A percentile compares a stretch with the other conserved stretches of the same genome.
Conservation (phyloP, 2,113 vertebrate genomes). For the Podarcis raffonei region DNA sequence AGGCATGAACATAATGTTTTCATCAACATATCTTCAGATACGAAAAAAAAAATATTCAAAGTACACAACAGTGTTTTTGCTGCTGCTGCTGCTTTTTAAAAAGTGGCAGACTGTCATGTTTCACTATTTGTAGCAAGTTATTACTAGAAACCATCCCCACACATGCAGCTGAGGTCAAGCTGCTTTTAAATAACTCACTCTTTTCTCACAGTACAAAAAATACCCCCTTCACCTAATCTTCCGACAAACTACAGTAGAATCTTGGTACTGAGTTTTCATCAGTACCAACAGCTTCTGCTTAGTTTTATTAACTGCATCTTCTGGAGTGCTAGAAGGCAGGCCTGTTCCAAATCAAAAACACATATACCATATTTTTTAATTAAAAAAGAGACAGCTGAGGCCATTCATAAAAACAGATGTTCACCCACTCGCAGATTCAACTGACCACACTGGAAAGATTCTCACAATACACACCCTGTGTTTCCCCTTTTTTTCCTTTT, state of each 20-base stretch:
- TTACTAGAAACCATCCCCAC: conserved; percentile 39
- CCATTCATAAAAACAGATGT: conserved; percentile 21
- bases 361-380: conserved; percentile 29
- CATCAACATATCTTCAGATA: conserved; percentile 55
- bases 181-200: conserved; percentile 65
- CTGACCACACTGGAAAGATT: conserved; percentile 2
- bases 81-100: background rate
- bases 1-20: conserved; percentile 68
- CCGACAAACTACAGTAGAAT: conserved; percentile 12
- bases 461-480: conserved; percentile 25
- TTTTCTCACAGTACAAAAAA: conserved; percentile 32
- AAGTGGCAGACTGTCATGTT: conserved; percentile 38
- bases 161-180: conserved; percentile 59
- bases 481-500: conserved; percentile 6
- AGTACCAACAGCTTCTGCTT: conserved; percentile 23
- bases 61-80: background rate
- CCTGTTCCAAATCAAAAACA: conserved; percentile 21
- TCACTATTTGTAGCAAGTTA: conserved; percentile 58
- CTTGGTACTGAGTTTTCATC: conserved; percentile 8
- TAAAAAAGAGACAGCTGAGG: conserved; percentile 15
- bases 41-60: conserved; percentile 54
- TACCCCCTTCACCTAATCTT: conserved; percentile 33
- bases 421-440: conserved; percentile 4
- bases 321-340: conserved; percentile 43
- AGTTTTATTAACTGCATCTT: background rate